Evolutionary conservation across 2,113 vertebrate species (phyloP), one percentile per base, ranked within the genome.

Genomic region (Syngnathus floridae): DNA sequence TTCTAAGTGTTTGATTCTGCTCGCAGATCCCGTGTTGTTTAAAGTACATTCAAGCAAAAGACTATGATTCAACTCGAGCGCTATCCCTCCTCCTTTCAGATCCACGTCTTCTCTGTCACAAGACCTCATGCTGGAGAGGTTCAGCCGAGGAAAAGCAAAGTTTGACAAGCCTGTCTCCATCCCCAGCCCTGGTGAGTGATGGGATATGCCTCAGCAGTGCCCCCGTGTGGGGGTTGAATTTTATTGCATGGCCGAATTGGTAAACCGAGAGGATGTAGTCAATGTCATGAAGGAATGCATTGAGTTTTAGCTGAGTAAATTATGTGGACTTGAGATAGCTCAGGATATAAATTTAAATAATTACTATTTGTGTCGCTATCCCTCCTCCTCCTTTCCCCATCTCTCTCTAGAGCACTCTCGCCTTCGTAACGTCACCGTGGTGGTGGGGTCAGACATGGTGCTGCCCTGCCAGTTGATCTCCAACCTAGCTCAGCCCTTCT

Each of bases 391-490:
- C 54, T 63, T 54, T 5, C 38, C 22, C 9, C 35, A 10, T 57
- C 26, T 57, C 36, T 1, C 60, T 1, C 51, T 86, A 95, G 95
- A 92, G 2, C 88, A 90, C 52, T 78, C 90, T 21, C 84, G 80
- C 0, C 80, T 92, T 31, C 93, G 91, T 76, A 97, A 97, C 26
- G 87, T 97, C 63, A 96, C 94, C 0, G 93, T 96, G 80, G 93
- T 93, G 62, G 92, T 91, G 0, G 95, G 95, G 2, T 95, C 95
- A 0, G 94, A 96, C 81, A 91, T 97, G 84, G 92, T 97, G 62
- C 89, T 98, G 46, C 95, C 94, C 0, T 98, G 96, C 83, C 93
- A 91, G 22, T 88, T 97, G 62, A 93, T 93, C 41, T 98, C 96
- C 77, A 98, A 98, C 90, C 85, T 98, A 65, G 96, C 96, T 0